Conservation (phyloP, 1,140 invertebrate genomes). For the Stratiolaelaps scimitus region DNA sequence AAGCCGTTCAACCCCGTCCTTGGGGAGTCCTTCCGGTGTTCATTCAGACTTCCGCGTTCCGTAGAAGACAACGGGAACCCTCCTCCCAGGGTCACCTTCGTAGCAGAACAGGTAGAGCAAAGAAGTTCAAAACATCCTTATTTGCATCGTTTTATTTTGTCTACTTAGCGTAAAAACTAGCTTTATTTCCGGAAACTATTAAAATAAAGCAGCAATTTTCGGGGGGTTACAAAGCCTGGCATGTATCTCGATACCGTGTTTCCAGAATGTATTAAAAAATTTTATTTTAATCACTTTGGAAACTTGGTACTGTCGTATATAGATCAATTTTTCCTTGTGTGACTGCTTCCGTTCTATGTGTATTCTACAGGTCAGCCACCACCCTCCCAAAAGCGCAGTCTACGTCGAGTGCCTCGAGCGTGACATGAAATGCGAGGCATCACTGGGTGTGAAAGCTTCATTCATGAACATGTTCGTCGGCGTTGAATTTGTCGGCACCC, state of each 20-base stretch:
- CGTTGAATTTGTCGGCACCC: slow-evolving; percentile 44
- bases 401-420: slow-evolving; percentile 43
- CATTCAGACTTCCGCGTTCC: slow-evolving; percentile 41
- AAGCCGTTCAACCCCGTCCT: slow-evolving; percentile 51
- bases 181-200: too few relatives aligned
- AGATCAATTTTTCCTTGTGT: too few relatives aligned
- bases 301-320: too few relatives aligned
- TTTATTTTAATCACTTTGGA: too few relatives aligned
- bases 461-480: slow-evolving; percentile 45
- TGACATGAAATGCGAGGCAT: slow-evolving; percentile 42
- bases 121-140: too few relatives aligned
- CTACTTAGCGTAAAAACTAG: too few relatives aligned
- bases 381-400: slow-evolving; percentile 43
- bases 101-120: slow-evolving; percentile 48
- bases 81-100: slow-evolving; percentile 38
- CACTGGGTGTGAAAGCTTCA: slow-evolving; percentile 44
- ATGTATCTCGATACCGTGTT: too few relatives aligned
- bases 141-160: too few relatives aligned
- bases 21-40: slow-evolving; percentile 49
- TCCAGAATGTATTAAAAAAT: too few relatives aligned
- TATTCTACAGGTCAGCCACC: slow-evolving; percentile 42
- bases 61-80: slow-evolving; percentile 27
- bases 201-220: too few relatives aligned
- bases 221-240: too few relatives aligned
- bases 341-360: too few relatives aligned